Conservation (phyloP, 2,797 vertebrate genomes). For the Myotis vivesi region DNA sequence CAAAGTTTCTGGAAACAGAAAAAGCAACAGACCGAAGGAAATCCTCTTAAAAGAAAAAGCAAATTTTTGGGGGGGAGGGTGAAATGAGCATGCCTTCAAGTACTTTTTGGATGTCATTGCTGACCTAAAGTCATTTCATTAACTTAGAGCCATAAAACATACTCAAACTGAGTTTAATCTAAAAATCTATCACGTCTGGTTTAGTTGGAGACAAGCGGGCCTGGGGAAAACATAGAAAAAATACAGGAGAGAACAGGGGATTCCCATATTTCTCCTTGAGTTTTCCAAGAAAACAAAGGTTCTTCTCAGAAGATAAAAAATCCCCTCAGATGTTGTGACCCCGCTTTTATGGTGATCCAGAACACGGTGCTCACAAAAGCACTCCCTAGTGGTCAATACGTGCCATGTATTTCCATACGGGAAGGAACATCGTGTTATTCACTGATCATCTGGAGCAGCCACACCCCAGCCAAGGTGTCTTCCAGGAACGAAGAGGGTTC, state of each 20-base stretch:
- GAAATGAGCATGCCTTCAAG: background rate
- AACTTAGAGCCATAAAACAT: constrained; percentile 40
- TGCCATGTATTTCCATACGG: background rate
- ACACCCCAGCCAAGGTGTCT: background rate
- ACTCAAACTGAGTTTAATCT: constrained; percentile 16
- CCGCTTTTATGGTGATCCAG: constrained; percentile 1
- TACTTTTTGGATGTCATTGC: constrained; percentile 31
- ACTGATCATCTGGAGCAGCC: background rate
- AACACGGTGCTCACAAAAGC: constrained; percentile 18
- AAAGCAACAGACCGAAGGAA: background rate
- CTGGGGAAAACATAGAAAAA: background rate
- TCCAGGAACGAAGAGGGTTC: background rate
- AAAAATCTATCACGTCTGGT: constrained; percentile 44
- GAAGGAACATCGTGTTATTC: background rate
- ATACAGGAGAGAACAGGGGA: background rate
- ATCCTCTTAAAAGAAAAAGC: constrained; percentile 14
- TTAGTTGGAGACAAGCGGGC: constrained; percentile 2
- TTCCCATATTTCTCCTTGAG: constrained; percentile 35
- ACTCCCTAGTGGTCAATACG: background rate
- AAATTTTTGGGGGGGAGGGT: background rate
- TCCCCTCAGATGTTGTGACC: background rate
- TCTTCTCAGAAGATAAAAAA: constrained; percentile 20
- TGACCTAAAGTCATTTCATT: constrained; percentile 32
- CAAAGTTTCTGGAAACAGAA: constrained; percentile 47
- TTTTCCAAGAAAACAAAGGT: constrained; percentile 64